Base-by-base conservation (phyloP, 2,797 vertebrate species). In the Gymnothorax reevesii region DNA sequence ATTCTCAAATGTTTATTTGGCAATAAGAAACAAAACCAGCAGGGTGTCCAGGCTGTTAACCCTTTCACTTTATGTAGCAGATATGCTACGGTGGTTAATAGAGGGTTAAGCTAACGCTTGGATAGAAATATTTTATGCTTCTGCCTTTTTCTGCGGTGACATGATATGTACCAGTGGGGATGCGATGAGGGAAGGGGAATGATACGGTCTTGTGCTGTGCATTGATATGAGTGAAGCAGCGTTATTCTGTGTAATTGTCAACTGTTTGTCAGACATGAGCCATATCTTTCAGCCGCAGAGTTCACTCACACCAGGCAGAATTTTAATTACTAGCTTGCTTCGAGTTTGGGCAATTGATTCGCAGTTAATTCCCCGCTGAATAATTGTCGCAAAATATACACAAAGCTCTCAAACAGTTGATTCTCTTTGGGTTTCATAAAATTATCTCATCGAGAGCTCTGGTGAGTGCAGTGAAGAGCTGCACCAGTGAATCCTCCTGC, bases 191-290 rank as follows among this genome's bases (percentile, higher is more conserved):
- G 15, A n/a, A 8, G 20, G 22, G 62, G 62, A n/a, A 1, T 86
- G 66, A 84, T 66, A 80, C 82, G 83, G 84, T 88, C 83, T 89
- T 73, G 49, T 8, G 17, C 3, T 54, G 49, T 20, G 42, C 73
- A 49, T 52, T 52, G 42, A 52, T 13, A 52, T 7, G 73, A 84
- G 83, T 89, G 86, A 27, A 73, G 80, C 66, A 15, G 77, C 59
- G 83, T 88, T 89, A 69, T 88, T 88, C 86, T 85, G 25, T 85
- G 42, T 89, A 86, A 87, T 85, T 75, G 71, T 57, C 71, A 83
- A 84, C 88, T 20, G n/a, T 22, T 79, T 54, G 75, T 20, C 42
- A 52, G 75, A 77, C 6, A 27, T 54, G 20, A 79, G 49, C 42
- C 22, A 0, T 2, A 20, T 79, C 49, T 55, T 17, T 17, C 73